phyloP scores from a whole-genome alignment of 2,888 invertebrate genomes.

The Pilophorus perplexus region DNA sequence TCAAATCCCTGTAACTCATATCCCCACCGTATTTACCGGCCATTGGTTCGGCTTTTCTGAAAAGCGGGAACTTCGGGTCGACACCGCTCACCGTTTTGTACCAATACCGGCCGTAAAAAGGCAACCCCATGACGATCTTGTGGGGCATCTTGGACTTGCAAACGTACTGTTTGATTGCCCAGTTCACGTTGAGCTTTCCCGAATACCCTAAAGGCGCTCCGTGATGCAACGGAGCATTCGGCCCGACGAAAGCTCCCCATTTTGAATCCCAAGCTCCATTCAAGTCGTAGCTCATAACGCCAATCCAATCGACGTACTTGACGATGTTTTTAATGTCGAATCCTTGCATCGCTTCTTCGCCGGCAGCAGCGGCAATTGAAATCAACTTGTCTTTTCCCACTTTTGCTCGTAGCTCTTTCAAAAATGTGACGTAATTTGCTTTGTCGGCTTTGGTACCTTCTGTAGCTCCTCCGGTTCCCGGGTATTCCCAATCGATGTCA shows the following conservation, averaged over 20 bases:
- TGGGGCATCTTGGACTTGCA: not conserved
- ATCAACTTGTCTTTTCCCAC: not conserved
- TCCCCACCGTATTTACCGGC: not conserved
- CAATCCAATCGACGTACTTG: constrained; percentile 3
- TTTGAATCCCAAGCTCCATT: constrained; percentile 3
- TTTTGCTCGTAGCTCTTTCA: not conserved
- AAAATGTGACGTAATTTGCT: not conserved
- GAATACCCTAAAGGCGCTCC: not conserved
- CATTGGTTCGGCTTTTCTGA: not conserved
- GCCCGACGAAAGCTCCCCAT: constrained; percentile 3
- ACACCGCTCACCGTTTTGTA: not conserved
- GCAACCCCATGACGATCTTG: not conserved
- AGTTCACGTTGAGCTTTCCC: not conserved
- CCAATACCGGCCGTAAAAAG: not conserved
- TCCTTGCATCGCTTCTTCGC: constrained; percentile 1
- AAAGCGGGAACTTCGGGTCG: not conserved
- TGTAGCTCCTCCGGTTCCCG: constrained; percentile 5
- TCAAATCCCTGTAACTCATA: not conserved
- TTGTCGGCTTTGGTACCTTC: not conserved
- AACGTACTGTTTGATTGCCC: constrained; percentile 5
- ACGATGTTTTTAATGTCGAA: not conserved
- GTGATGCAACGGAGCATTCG: not conserved
- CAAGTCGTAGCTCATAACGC: constrained; percentile 6
- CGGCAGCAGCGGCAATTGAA: not conserved
- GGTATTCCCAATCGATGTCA: constrained; percentile 7